A percentile compares a stretch with the other conserved stretches of the same genome.
phyloP scores from a whole-genome alignment of 2,797 vertebrate species.

The Phalanger gymnotis region DNA sequence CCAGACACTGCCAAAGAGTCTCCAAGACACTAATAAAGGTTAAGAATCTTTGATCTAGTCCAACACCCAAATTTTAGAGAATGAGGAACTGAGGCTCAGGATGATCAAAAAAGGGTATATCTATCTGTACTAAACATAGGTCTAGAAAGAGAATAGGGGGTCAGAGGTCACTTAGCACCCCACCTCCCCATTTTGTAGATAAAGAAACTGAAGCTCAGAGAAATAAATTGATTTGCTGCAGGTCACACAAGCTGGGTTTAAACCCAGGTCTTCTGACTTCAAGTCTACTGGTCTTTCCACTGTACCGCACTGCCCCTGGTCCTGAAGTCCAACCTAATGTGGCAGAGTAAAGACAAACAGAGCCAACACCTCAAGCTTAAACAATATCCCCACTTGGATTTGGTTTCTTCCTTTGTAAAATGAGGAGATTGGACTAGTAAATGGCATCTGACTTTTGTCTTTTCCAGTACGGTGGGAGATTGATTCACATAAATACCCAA shows the following conservation, averaged over 20 bases:
- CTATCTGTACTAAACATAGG: neutral
- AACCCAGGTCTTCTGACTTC: neutral
- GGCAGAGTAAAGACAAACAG: neutral
- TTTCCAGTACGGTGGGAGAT: neutral
- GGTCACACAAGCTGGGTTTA: neutral
- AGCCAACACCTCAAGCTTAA: neutral
- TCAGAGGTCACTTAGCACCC: neutral
- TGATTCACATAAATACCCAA: neutral
- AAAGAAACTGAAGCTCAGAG: neutral
- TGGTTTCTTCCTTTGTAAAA: slow-evolving; percentile 7
- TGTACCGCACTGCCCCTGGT: neutral
- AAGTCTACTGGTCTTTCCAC: neutral
- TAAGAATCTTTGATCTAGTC: neutral
- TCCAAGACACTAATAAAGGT: neutral
- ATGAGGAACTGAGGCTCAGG: neutral
- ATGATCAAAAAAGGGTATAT: neutral
- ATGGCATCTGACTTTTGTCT: neutral
- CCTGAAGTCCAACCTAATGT: neutral
- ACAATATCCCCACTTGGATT: neutral
- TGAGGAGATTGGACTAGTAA: neutral
- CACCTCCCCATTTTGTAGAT: neutral
- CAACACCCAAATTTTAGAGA: neutral
- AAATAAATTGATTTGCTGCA: neutral
- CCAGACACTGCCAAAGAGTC: neutral
- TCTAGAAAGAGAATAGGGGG: neutral